phyloP scores from a whole-genome alignment of 2,113 vertebrate species.

The Eubucco bourcierii region DNA sequence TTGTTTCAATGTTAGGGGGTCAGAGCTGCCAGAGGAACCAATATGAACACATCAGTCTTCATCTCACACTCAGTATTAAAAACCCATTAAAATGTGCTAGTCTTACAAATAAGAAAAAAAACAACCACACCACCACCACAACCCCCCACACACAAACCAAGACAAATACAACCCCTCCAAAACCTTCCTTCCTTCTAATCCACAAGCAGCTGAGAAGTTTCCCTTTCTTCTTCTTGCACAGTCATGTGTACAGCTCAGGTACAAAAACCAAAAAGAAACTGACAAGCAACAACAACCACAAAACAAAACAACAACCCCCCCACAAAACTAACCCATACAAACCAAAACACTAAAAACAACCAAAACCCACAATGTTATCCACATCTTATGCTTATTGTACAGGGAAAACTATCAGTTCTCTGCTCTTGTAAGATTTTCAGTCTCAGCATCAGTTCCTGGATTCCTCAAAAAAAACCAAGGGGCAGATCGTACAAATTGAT shows the following conservation, averaged over 20 bases:
- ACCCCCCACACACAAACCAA: too few species aligned
- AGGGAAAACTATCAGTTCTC: conserved; percentile 25
- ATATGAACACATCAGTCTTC: not conserved
- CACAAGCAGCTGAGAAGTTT: not conserved
- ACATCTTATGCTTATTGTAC: conserved; percentile 33
- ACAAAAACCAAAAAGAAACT: not conserved
- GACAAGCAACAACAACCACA: too few species aligned
- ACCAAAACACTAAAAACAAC: too few species aligned
- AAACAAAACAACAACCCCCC: too few species aligned
- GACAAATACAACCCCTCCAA: too few species aligned
- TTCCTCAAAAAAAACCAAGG: not conserved
- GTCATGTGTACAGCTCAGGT: not conserved
- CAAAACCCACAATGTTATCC: not conserved
- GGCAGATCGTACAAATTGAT: conserved; percentile 37
- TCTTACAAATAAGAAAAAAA: not conserved
- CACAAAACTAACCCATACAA: too few species aligned
- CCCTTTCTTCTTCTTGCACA: not conserved
- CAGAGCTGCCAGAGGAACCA: not conserved
- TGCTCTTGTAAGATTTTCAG: conserved; percentile 1
- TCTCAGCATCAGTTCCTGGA: not conserved
- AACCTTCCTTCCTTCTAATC: not conserved
- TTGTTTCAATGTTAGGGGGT: not conserved
- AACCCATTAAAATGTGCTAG: not conserved
- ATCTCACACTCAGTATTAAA: not conserved
- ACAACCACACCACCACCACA: too few species aligned